Evolutionary conservation across 92 coral and sea anemone species (phyloP), one percentile per base, ranked within the genome.

Genomic region (Paragorgia papillata): DNA sequence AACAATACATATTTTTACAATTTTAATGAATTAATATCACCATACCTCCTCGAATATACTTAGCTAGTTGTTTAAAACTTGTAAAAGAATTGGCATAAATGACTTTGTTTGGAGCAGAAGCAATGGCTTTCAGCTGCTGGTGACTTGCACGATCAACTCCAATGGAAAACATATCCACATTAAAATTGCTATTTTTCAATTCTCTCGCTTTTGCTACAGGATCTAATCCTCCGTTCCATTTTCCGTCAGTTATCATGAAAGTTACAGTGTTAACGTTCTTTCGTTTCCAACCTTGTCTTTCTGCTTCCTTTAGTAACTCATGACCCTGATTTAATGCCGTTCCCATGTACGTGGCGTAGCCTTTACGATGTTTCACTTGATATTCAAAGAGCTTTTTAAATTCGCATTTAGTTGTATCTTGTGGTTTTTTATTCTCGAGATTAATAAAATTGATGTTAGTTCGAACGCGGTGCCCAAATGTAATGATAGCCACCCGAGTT

Each of bases 241-340:
- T 62, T 0, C 99, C 99, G 54, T 91, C 99, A 0, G 99, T 95
- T 29, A 95, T 91, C 97, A 95, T 68, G 57, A 95, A 84, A 1
- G 86, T 83, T 9, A 95, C 99, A 10, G 99, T 95, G 34, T 95
- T 92, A 15, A 95, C 95, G 26, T 84, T 82, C 0, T 33, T 48
- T 27, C 99, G 64, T 35, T 87, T 91, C 44, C 82, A 80, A 0
- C 73, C 48, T 3, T 77, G 78, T 35, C 71, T 41, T 2, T 27
- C 76, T 1, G 97, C 90, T 29, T 63, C 80, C 31, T 87, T 75
- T 39, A 95, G 41, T 0, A 95, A 13, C 9, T 39, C 41, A 40
- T 59, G 64, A 18, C 79, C 62, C 19, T 77, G 29, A 18, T 73
- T 41, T 62, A 95, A 91, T 7, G 92, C 90, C 3, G 69, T 92